Evolutionary conservation across 2,797 vertebrate species (phyloP), one percentile per base, ranked within the genome.

Genomic region (Danio tinwini): DNA sequence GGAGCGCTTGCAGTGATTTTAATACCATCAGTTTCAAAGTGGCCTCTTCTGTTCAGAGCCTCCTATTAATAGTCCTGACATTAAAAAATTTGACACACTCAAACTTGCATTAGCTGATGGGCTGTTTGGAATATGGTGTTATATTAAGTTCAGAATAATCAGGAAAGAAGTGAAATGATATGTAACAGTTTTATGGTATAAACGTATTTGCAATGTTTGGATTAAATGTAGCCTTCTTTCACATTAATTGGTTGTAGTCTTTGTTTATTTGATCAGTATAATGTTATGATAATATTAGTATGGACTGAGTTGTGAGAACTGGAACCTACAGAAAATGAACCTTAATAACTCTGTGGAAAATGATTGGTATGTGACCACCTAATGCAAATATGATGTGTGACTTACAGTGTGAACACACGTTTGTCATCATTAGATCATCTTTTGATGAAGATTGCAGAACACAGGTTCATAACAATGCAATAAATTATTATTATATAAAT

Each of bases 21-120:
- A 65, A 80, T 80, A 73, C 78, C 69, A 73, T 80, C 69, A 73
- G 12, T 72, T 80, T 73, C 78, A 73, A 80, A 80, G 78, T 73
- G 78, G 69, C 40, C 67, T 72, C 69, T 80, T 80, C 78, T 73
- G 21, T 73, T 79, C 19, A 71, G 68, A 63, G 49, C 39, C 61
- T 71, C 52, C 78, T 80, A 80, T 73, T 80, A 80, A 80, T 80
- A 80, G 78, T 65, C 56, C 78, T 64, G 59, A 55, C 69, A 73
- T 80, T 72, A 80, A 73, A 79, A 79, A 56, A 64, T 72, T 16
- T 73, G 78, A 56, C 78, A 80, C 78, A 73, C 78, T 80, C 78
- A 73, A 73, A 80, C 59, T 64, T 80, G 78, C 69, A 73, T 80
- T 80, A 80, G 59, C 69, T 80, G 50, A 80, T 44, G 40, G 77